A percentile compares a stretch with the other conserved stretches of the same genome.
Evolutionary conservation across 2,797 vertebrate genomes (phyloP).

Genomic region (Mormyrus hasselquistii): DNA sequence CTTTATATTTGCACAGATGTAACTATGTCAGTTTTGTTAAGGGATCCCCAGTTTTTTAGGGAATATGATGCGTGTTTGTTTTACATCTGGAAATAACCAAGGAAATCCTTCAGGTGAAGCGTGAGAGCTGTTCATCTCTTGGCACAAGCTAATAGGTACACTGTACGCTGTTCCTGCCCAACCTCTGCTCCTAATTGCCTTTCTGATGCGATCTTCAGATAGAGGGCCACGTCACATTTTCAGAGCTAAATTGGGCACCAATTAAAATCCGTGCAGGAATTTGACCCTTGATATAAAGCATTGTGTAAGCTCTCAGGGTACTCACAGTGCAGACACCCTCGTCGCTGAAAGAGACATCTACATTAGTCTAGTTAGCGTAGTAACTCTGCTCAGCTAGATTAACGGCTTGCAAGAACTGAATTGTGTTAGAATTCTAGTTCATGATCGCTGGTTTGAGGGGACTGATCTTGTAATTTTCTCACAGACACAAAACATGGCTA

Average conservation of each 20-base stretch:
- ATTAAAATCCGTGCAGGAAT: not conserved
- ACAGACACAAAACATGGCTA: slow-evolving; percentile 13
- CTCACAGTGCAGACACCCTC: not conserved
- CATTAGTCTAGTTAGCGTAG: not conserved
- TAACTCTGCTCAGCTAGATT: not conserved
- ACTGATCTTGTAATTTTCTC: not conserved
- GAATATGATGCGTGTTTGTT: not conserved
- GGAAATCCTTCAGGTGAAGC: not conserved
- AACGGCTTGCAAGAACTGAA: not conserved
- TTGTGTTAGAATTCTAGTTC: not conserved
- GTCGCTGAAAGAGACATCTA: not conserved
- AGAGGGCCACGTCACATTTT: not conserved
- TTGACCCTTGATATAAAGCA: not conserved
- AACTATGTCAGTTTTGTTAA: not conserved
- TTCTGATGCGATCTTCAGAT: not conserved
- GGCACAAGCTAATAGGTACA: not conserved
- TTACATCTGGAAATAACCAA: not conserved
- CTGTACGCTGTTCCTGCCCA: not conserved
- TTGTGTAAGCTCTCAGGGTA: not conserved
- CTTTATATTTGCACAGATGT: not conserved
- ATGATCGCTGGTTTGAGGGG: not conserved
- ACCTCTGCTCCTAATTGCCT: not conserved
- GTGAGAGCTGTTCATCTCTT: not conserved
- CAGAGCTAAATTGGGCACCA: not conserved
- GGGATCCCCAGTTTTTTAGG: not conserved